phyloP scores from a whole-genome alignment of 2,113 vertebrate species.

The Chaetura pelagica region DNA sequence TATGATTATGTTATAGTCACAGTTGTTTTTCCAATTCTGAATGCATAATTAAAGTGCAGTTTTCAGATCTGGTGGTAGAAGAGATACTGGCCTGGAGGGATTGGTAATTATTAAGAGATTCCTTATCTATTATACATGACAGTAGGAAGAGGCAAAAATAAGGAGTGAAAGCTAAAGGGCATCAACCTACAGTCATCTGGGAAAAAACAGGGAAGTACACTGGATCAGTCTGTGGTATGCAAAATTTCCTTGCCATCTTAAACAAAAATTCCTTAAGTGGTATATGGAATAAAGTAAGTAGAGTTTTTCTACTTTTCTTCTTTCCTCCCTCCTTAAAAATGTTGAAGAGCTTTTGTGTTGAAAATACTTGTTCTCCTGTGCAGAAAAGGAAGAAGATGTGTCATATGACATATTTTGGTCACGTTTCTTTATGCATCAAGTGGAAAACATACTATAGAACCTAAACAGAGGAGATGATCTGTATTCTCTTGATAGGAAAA shows the following conservation, averaged over 20 bases:
- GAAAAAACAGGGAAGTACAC: background rate
- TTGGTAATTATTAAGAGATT: constrained; percentile 50
- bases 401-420: background rate
- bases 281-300: background rate
- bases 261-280: background rate
- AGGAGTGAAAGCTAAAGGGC: constrained; percentile 23
- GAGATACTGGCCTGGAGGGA: constrained; percentile 42
- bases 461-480: background rate
- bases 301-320: background rate
- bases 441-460: background rate
- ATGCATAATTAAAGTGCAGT: constrained; percentile 48
- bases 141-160: constrained; percentile 10
- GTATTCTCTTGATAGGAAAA: background rate
- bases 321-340: background rate
- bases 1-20: background rate
- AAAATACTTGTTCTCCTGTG: background rate
- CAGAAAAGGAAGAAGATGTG: background rate
- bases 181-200: background rate
- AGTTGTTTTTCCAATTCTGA: constrained; percentile 37
- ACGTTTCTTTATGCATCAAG: background rate
- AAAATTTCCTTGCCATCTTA: background rate
- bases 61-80: constrained; percentile 44
- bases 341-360: background rate
- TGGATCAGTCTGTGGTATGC: background rate
- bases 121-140: constrained; percentile 63